These are phyloP conservation scores for Peribatodes rhomboidaria DNA, from an alignment of 2,888 invertebrate species.

Conservation along the genomic window DNA sequence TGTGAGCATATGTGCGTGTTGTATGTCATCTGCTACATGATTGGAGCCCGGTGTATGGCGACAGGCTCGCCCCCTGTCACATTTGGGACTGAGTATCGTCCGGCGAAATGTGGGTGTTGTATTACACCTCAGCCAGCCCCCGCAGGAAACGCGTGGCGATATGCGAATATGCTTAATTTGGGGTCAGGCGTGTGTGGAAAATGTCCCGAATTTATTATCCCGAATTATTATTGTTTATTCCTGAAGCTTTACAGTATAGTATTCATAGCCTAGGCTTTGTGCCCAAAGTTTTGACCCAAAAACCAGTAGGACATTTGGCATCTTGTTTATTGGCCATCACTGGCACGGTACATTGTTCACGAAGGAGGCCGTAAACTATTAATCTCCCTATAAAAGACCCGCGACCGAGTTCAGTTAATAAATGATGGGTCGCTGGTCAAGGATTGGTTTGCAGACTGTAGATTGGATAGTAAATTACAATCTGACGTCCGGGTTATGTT, in stretches of 20 bases:
- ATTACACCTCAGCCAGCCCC: too few species aligned
- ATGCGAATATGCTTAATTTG: too few species aligned
- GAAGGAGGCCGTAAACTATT: constrained; percentile 66
- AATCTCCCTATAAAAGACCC: constrained; percentile 64
- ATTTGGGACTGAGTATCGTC: too few species aligned
- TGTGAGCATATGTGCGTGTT: too few species aligned
- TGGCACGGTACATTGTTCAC: constrained; percentile 48
- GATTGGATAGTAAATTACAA: constrained; percentile 11
- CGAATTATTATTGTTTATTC: constrained; percentile 1
- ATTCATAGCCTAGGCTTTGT: constrained; percentile 15
- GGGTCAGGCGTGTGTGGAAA: too few species aligned
- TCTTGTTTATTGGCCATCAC: constrained; percentile 52
- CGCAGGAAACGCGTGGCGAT: too few species aligned
- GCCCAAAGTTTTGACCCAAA: constrained; percentile 23
- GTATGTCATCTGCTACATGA: too few species aligned
- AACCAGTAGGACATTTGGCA: constrained; percentile 35
- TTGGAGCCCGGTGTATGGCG: too few species aligned
- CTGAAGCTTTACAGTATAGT: constrained; percentile 17
- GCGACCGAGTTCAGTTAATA: constrained; percentile 62
- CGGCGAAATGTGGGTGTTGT: too few species aligned
- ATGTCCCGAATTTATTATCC: too few species aligned
- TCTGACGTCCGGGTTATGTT: constrained; percentile 1
- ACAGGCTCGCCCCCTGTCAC: too few species aligned
- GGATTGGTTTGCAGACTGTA: constrained; percentile 51
- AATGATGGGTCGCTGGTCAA: constrained; percentile 58